phyloP scores from a whole-genome alignment of 1,140 invertebrate genomes.

The Ruditapes philippinarum region DNA sequence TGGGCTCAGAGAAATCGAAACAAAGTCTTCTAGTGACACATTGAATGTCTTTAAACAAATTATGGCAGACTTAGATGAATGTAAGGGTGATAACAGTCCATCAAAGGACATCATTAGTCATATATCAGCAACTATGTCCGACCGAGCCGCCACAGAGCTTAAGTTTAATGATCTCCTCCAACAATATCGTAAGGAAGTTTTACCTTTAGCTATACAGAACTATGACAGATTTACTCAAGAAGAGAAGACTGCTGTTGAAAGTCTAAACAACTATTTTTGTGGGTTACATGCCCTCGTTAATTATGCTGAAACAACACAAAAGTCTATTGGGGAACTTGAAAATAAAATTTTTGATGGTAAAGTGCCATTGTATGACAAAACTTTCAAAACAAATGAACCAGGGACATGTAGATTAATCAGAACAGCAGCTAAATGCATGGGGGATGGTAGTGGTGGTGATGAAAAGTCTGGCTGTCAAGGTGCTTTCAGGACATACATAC shows the following conservation, averaged over 20 bases:
- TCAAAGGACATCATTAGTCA: conserved; percentile 15
- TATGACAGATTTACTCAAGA: background rate
- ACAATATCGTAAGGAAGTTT: conserved; percentile 14
- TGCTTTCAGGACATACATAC: background rate
- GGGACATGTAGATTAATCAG: conserved; percentile 20
- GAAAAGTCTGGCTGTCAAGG: conserved; percentile 30
- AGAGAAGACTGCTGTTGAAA: background rate
- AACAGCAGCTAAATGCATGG: conserved; percentile 39
- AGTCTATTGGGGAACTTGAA: background rate
- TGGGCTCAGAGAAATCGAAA: conserved; percentile 9
- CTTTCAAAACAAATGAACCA: conserved; percentile 16
- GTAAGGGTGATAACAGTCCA: background rate
- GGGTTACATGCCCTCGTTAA: background rate
- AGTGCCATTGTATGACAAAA: background rate
- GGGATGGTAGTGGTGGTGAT: background rate
- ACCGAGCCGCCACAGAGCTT: conserved; percentile 40
- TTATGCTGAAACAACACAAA: background rate
- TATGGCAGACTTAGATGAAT: background rate
- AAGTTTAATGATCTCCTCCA: conserved; percentile 12
- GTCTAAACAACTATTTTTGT: conserved; percentile 13
- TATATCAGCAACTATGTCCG: conserved; percentile 38
- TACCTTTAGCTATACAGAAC: background rate
- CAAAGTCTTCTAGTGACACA: conserved; percentile 9
- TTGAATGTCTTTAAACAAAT: conserved; percentile 31
- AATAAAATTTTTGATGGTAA: conserved; percentile 26